phyloP scores from a whole-genome alignment of 23 tunicate genomes.

The Pegea sp. region DNA sequence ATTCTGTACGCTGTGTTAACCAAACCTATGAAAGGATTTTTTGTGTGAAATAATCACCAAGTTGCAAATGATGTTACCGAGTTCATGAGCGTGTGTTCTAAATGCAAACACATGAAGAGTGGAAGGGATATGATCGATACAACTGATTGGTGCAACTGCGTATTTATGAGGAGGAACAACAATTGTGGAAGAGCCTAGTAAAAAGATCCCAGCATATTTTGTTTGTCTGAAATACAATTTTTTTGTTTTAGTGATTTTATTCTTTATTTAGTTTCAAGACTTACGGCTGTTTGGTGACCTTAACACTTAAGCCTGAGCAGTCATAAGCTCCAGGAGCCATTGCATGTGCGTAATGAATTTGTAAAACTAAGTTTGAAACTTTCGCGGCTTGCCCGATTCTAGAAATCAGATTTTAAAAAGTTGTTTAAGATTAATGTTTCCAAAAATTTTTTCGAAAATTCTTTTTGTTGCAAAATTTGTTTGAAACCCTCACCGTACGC shows the following conservation, averaged over 20 bases:
- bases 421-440: too few species aligned
- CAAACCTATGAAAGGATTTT: slow-evolving; percentile 10
- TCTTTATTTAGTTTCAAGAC: slow-evolving; percentile 2
- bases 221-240: neutral
- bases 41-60: neutral
- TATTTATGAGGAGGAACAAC: slow-evolving; percentile 19
- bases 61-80: slow-evolving; percentile 14
- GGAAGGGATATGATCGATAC: neutral
- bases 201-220: slow-evolving; percentile 38
- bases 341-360: slow-evolving; percentile 53
- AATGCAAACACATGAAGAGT: slow-evolving; percentile 65
- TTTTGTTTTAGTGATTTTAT: neutral
- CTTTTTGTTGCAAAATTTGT: neutral
- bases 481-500: slow-evolving; percentile 22
- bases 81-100: slow-evolving; percentile 88
- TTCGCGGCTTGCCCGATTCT: slow-evolving; percentile 35
- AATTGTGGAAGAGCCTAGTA: slow-evolving; percentile 35
- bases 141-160: slow-evolving; percentile 7
- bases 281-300: slow-evolving; percentile 20
- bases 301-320: slow-evolving; percentile 38
- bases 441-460: neutral
- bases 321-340: slow-evolving; percentile 11
- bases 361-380: slow-evolving; percentile 30
- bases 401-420: neutral
- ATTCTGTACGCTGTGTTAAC: slow-evolving; percentile 86